These are phyloP conservation scores for Coccyzus lansbergi DNA, from an alignment of 2,797 vertebrate species.

Conservation along the genomic window DNA sequence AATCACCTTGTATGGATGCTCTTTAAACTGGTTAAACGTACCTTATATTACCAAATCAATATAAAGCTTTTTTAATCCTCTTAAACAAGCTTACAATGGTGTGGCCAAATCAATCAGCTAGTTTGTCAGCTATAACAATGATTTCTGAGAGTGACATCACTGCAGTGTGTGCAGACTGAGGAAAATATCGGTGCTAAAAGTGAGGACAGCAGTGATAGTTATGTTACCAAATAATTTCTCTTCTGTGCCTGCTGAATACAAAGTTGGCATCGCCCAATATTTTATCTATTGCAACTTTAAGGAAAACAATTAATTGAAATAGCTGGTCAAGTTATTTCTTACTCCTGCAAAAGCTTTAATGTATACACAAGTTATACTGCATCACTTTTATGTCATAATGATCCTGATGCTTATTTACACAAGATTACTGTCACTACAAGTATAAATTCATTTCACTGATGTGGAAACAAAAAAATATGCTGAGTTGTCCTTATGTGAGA, in stretches of 20 bases:
- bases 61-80: slow-evolving; percentile 56
- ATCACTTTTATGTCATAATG: background rate
- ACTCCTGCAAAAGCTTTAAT: background rate
- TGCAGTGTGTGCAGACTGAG: background rate
- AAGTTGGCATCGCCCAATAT: background rate
- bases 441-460: background rate
- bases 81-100: slow-evolving; percentile 51
- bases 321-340: background rate
- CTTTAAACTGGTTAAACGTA: slow-evolving; percentile 51
- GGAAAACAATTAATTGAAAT: background rate
- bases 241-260: rapidly evolving
- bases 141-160: background rate
- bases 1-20: background rate
- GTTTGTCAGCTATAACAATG: background rate
- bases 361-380: background rate
- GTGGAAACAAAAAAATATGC: background rate
- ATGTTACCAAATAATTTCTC: background rate
- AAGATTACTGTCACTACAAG: background rate
- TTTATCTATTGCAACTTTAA: background rate
- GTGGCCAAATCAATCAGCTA: slow-evolving; percentile 34
- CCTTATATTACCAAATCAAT: slow-evolving; percentile 56
- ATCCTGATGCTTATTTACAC: background rate
- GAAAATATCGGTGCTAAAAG: background rate
- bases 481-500: background rate
- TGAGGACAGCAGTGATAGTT: background rate